These are phyloP conservation scores for Caenorhabditis doughertyi DNA, from an alignment of 2,888 invertebrate genomes.

Conservation along the genomic window DNA sequence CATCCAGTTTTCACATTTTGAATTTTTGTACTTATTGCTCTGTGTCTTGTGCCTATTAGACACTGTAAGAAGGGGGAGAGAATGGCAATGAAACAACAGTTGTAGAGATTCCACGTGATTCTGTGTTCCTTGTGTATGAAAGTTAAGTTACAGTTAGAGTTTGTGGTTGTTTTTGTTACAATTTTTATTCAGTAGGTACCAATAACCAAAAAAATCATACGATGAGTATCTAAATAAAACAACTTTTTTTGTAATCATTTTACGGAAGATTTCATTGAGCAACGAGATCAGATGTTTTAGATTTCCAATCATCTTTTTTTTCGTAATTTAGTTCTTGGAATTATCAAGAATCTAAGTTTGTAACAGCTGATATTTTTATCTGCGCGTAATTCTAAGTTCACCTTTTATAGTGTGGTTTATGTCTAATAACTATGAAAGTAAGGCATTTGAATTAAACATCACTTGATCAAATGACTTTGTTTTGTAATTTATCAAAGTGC, in stretches of 20 bases:
- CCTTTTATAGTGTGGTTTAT: neutral
- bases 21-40: slow-evolving; percentile 46
- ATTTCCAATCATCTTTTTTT: neutral
- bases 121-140: neutral
- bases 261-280: slow-evolving; percentile 13
- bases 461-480: no score
- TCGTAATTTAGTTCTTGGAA: neutral
- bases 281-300: neutral
- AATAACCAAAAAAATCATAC: slow-evolving; percentile 28
- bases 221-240: slow-evolving; percentile 28
- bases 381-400: no score
- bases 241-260: neutral
- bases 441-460: no score
- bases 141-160: slow-evolving; percentile 32
- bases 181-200: slow-evolving; percentile 9
- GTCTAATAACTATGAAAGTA: neutral
- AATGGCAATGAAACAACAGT: neutral
- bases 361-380: neutral
- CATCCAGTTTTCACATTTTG: slow-evolving; percentile 56
- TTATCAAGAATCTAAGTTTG: neutral
- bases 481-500: no score
- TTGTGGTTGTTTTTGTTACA: slow-evolving; percentile 16
- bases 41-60: slow-evolving; percentile 40
- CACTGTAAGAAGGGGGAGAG: neutral
- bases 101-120: slow-evolving; percentile 11